A percentile compares a stretch with the other conserved stretches of the same genome.
These are phyloP conservation scores for Mellilla xanthometata DNA, from an alignment of 2,888 invertebrate genomes.

Conservation along the genomic window DNA sequence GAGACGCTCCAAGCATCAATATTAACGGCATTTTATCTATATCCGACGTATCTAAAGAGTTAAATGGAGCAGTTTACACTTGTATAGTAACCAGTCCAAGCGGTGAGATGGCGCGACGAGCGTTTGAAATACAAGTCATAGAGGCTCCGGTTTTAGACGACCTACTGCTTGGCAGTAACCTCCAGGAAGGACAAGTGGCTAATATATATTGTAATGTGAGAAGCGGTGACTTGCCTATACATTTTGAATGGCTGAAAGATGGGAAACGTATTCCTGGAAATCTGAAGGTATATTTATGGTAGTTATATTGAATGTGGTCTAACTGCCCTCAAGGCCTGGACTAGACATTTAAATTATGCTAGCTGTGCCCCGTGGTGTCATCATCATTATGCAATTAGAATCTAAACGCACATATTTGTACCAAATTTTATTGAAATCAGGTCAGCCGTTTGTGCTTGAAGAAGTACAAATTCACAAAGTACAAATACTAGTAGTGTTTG, in stretches of 20 bases:
- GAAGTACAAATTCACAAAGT: no score
- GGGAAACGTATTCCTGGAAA: slow-evolving; percentile 83
- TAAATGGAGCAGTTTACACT: slow-evolving; percentile 89
- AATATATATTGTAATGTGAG: slow-evolving; percentile 92
- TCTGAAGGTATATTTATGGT: slow-evolving; percentile 75
- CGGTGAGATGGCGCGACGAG: slow-evolving; percentile 79
- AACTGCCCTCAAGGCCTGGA: no score
- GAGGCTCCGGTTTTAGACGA: slow-evolving; percentile 92
- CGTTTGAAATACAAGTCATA: slow-evolving; percentile 87
- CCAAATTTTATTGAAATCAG: no score
- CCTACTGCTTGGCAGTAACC: slow-evolving; percentile 89
- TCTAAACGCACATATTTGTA: no score
- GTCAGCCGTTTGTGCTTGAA: no score
- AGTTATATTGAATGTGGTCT: no score
- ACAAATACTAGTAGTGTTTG: no score
- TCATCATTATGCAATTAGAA: no score
- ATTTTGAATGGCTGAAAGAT: slow-evolving; percentile 87
- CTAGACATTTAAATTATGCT: no score
- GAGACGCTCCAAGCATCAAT: slow-evolving; percentile 60
- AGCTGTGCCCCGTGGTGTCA: no score
- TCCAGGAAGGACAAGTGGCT: slow-evolving; percentile 92
- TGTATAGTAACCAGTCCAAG: slow-evolving; percentile 89
- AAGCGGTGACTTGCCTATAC: slow-evolving; percentile 86
- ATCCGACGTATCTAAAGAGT: slow-evolving; percentile 82
- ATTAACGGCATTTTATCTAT: slow-evolving; percentile 83